Evolutionary conservation across 1,140 invertebrate genomes (phyloP).

Genomic region (Drosophila repletoides): DNA sequence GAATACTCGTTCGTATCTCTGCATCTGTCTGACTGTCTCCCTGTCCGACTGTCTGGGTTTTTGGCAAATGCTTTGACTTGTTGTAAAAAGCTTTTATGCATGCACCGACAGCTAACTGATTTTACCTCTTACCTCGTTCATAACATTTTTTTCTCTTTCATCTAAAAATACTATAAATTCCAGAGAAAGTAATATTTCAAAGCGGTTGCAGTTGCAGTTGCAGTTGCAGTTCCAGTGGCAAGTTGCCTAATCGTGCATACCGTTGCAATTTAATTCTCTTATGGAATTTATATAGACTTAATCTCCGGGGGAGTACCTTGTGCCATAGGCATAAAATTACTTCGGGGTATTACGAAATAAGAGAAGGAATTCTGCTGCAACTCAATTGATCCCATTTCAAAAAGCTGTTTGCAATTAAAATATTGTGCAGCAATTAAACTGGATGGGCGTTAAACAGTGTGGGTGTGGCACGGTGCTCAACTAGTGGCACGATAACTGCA

Average conservation of each 20-base stretch:
- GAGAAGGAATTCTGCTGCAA: no score
- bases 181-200: slow-evolving; percentile 5
- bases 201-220: no score
- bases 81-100: slow-evolving; percentile 56
- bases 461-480: slow-evolving; percentile 15
- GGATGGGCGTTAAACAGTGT: not conserved
- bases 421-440: slow-evolving; percentile 21
- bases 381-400: not conserved
- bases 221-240: no score
- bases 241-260: not conserved
- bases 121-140: slow-evolving; percentile 11
- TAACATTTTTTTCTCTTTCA: slow-evolving; percentile 24
- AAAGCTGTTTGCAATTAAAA: no score
- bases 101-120: slow-evolving; percentile 50
- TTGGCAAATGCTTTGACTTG: slow-evolving; percentile 45
- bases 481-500: slow-evolving; percentile 44
- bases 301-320: not conserved
- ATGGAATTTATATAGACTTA: not conserved
- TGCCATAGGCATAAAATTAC: not conserved
- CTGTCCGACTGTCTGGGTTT: slow-evolving; percentile 27
- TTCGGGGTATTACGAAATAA: no score
- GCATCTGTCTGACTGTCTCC: slow-evolving; percentile 32
- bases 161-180: slow-evolving; percentile 29
- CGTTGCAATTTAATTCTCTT: not conserved
- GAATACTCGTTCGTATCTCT: slow-evolving; percentile 20